Conservation (phyloP, 2,888 invertebrate species). For the Cloeon dipterum region DNA sequence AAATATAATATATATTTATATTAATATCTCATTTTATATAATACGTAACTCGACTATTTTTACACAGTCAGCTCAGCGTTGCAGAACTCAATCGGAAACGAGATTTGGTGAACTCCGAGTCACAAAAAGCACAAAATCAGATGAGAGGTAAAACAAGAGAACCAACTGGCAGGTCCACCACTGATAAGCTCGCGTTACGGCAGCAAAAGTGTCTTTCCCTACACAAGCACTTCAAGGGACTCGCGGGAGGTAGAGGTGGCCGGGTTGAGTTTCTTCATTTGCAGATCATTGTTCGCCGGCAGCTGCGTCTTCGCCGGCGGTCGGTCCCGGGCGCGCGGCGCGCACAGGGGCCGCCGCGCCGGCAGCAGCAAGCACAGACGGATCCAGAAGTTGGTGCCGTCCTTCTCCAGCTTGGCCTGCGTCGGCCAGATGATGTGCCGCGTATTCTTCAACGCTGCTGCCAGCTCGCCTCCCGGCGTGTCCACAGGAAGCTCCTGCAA, state of each 20-base stretch:
- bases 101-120: no score
- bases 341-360: not conserved
- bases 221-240: not conserved
- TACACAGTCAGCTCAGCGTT: no score
- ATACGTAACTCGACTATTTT: no score
- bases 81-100: no score
- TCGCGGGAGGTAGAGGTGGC: not conserved
- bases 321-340: not conserved
- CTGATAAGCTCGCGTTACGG: no score
- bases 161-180: no score
- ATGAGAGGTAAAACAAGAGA: no score
- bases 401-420: not conserved
- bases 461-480: not conserved
- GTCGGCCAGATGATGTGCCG: conserved; percentile 1
- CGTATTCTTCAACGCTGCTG: not conserved
- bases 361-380: not conserved
- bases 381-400: not conserved
- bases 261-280: not conserved
- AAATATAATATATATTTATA: no score
- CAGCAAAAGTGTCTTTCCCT: no score
- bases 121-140: no score
- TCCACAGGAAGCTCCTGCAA: conserved; percentile 1
- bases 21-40: no score
- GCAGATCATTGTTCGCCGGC: not conserved
- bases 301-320: not conserved